Conservation (phyloP, 2,888 invertebrate species). For the Chloromyia formosa region DNA sequence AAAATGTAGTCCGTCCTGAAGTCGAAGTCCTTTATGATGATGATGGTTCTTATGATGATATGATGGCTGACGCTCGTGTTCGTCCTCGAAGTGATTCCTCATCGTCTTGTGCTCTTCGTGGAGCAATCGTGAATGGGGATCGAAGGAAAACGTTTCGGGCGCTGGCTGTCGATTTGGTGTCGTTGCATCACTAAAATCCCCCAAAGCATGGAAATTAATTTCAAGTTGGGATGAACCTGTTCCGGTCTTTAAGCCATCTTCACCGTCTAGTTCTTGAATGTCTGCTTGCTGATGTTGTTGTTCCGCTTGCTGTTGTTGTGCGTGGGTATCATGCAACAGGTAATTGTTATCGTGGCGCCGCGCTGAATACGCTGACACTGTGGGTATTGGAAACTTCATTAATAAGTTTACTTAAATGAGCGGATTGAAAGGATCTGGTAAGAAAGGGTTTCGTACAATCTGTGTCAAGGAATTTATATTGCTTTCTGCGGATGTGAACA, state of each 20-base stretch:
- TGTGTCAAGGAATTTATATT: neutral
- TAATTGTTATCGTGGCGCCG: conserved; percentile 31
- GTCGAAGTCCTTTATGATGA: conserved; percentile 14
- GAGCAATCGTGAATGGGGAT: neutral
- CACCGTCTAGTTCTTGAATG: conserved; percentile 14
- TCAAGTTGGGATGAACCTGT: conserved; percentile 51
- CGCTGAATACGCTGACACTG: conserved; percentile 47
- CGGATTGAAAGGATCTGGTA: neutral
- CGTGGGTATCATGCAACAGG: conserved; percentile 39
- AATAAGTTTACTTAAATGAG: conserved; percentile 18
- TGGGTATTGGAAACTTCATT: conserved; percentile 26
- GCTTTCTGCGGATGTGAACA: neutral
- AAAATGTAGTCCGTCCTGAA: neutral
- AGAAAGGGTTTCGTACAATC: too few relatives aligned
- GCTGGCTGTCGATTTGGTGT: neutral
- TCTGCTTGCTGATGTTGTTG: conserved; percentile 12
- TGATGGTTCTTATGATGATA: conserved; percentile 26
- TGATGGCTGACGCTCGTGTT: neutral
- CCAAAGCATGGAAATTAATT: conserved; percentile 52
- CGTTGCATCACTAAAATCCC: conserved; percentile 45
- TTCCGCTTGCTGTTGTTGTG: conserved; percentile 10
- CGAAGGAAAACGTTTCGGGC: conserved; percentile 7
- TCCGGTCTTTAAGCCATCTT: conserved; percentile 49
- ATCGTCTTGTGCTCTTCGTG: neutral
- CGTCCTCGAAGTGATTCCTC: neutral